Evolutionary conservation across 2,113 vertebrate species (phyloP).

Genomic region (Dascyllus trimaculatus): DNA sequence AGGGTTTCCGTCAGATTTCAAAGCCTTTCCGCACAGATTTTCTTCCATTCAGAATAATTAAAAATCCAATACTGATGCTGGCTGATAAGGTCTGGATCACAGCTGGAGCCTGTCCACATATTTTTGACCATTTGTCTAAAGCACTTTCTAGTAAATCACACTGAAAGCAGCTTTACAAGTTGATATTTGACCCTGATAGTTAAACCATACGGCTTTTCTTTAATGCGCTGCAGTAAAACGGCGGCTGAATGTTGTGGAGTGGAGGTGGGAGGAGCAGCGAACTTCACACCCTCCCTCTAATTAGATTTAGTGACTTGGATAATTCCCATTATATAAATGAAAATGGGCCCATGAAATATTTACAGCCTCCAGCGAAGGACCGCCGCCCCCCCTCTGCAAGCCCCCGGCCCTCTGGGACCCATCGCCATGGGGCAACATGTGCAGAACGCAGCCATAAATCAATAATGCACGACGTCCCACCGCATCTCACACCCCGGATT

Average conservation of each 20-base stretch:
- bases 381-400: not conserved
- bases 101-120: not conserved
- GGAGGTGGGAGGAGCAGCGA: slow-evolving; percentile 3
- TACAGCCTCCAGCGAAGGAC: slow-evolving; percentile 53
- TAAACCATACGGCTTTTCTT: not conserved
- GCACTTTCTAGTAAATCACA: not conserved
- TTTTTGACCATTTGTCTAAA: not conserved
- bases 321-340: slow-evolving; percentile 81
- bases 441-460: slow-evolving; percentile 72
- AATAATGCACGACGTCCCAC: slow-evolving; percentile 75
- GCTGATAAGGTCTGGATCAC: not conserved
- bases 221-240: slow-evolving; percentile 25
- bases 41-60: slow-evolving; percentile 1
- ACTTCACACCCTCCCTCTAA: slow-evolving; percentile 77
- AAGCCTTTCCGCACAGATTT: not conserved
- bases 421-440: slow-evolving; percentile 69
- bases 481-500: slow-evolving; percentile 52
- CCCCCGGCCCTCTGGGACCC: slow-evolving; percentile 49
- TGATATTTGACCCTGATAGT: slow-evolving; percentile 6
- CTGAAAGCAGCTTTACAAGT: not conserved
- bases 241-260: not conserved
- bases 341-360: slow-evolving; percentile 80
- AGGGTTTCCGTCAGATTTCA: not conserved
- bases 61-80: not conserved
- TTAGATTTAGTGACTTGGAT: slow-evolving; percentile 78